Percentiles rank a stretch among this genome's conserved stretches.
Evolutionary conservation across 2,888 invertebrate genomes (phyloP).

Genomic region (Limnephilus rhombicus): DNA sequence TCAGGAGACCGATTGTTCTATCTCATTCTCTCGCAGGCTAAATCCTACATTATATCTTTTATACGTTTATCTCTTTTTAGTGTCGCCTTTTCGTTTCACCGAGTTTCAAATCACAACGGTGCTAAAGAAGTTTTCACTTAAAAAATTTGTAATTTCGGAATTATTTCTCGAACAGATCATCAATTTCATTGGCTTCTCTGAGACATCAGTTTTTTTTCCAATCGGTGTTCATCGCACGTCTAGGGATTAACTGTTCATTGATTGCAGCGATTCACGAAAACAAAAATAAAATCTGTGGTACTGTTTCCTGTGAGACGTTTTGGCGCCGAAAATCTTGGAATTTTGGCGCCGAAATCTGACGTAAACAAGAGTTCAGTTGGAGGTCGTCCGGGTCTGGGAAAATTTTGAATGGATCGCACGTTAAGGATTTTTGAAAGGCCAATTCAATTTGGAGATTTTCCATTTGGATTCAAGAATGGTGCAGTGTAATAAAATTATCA

Average conservation of each 20-base stretch:
- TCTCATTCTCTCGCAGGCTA: no score
- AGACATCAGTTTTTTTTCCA: not conserved
- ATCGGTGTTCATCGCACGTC: not conserved
- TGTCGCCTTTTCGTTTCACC: no score
- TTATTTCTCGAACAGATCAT: not conserved
- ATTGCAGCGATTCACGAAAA: not conserved
- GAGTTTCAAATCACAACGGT: no score
- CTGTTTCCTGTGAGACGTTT: not conserved
- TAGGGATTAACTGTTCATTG: not conserved
- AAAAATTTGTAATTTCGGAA: no score
- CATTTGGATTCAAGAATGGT: not conserved
- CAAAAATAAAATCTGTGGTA: not conserved
- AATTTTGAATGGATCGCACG: no score
- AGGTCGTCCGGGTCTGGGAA: not conserved
- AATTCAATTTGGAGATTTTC: not conserved
- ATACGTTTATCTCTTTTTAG: no score
- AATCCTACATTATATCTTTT: no score
- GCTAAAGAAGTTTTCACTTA: no score
- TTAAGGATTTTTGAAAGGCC: not conserved
- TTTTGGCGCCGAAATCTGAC: not conserved
- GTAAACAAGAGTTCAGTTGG: not conserved
- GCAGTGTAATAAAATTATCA: not conserved
- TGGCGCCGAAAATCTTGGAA: not conserved
- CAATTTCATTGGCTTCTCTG: not conserved
- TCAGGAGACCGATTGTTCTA: no score